Conservation (phyloP, 1,140 invertebrate genomes). For the Lepidurus couesii region DNA sequence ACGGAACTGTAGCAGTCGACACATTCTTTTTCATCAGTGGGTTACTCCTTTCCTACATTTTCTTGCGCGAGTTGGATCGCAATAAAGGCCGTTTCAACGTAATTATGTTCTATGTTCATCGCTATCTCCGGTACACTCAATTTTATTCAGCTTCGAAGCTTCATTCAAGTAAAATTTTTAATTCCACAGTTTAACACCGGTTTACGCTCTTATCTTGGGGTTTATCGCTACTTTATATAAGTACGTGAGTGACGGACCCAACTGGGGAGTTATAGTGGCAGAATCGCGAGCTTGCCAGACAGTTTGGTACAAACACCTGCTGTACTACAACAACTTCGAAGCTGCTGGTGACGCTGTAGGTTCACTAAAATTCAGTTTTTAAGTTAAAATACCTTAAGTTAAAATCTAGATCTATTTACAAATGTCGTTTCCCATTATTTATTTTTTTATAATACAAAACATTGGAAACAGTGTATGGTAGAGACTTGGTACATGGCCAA, state of each 20-base stretch:
- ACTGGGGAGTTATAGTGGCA: conserved; percentile 27
- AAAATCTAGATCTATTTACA: not conserved
- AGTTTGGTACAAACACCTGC: conserved; percentile 52
- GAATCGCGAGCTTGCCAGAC: conserved; percentile 52
- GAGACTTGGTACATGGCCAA: conserved; percentile 34
- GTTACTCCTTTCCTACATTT: conserved; percentile 29
- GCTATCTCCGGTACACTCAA: conserved; percentile 34
- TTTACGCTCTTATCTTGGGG: conserved; percentile 29
- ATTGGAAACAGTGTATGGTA: conserved; percentile 30
- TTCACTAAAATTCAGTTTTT: not conserved
- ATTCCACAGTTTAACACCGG: conserved; percentile 44
- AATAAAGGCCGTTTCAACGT: conserved; percentile 34
- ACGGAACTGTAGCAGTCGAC: conserved; percentile 30
- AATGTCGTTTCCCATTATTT: not conserved
- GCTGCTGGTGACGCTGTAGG: not conserved
- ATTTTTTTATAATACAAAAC: not conserved
- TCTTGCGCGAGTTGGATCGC: conserved; percentile 34
- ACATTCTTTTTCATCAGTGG: conserved; percentile 32
- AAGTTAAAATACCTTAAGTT: not conserved
- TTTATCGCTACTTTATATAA: conserved; percentile 28
- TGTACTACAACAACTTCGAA: conserved; percentile 40
- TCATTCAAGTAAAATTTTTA: not conserved
- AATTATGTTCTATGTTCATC: conserved; percentile 33
- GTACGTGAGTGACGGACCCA: conserved; percentile 25
- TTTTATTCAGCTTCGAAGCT: not conserved